Base-by-base conservation (phyloP, 2,888 invertebrate genomes). In the Torymus aiolomorphi region DNA sequence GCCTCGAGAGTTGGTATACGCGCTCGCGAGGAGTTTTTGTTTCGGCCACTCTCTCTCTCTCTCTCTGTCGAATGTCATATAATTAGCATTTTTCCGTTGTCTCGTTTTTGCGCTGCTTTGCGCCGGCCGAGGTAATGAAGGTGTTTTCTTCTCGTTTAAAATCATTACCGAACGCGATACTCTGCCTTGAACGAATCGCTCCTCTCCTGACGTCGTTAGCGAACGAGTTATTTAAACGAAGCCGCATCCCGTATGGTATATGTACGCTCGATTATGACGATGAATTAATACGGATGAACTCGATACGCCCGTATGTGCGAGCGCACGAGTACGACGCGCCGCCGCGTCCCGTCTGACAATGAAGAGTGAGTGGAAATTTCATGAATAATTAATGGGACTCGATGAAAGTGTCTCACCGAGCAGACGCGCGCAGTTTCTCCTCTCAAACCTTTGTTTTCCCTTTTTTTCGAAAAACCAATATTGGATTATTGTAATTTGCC, bases 141-240 rank as follows among this genome's bases (percentile, higher is more conserved):
- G 67, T 67, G 67, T 67, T 54, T 24, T 67, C 67, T n/a, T 52
- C 52, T 54, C 67, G 54, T 67, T 67, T 54, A 54, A 67, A 54
- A 67, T 67, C 67, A 67, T 67, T 67, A 67, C 52, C 67, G 54
- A 63, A 16, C 63, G 54, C 67, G 52, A 67, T 24, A 24, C 52
- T 3, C 20, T 20, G 20, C 54, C 67, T 67, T 54, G 54, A 67
- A 67, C 67, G 67, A 67, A 67, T 66, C 66, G 52, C 66, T 16
- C 14, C 52, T n/a, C 14, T 31, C 42, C 11, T 20, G 20, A 16
- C 66, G 52, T 54, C 66, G 52, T 67, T 67, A 54, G 52, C 49
- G 66, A 24, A 16, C 66, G 66, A 67, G 66, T 63, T 63, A 63
- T 63, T 63, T 63, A 42, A 63, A 63, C 62, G 14, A 62, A 62